Evolutionary conservation across 2,113 vertebrate species (phyloP), one percentile per base, ranked within the genome.

Genomic region (Elachura formosa): DNA sequence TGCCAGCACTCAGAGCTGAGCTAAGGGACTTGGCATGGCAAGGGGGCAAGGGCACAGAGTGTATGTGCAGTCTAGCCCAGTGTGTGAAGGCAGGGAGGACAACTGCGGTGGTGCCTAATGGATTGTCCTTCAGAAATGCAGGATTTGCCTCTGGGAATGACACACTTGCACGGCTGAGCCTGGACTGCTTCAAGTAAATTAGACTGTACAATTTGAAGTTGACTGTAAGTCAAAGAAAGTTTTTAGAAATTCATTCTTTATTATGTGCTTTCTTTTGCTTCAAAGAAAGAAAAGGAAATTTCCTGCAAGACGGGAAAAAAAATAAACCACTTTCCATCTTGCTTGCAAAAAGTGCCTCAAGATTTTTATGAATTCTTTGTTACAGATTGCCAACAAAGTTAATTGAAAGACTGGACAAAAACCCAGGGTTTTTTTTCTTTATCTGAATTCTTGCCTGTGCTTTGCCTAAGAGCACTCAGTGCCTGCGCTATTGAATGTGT

Each of bases 121-220:
- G 68, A 38, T n/a, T 77, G 78, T 91, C 71, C 40, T 91, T 95
- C 36, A 46, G 92, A 92, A 94, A 72, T 1, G 29, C 74, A 18
- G 24, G 2, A 0, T 77, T 96, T 86, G 78, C 95, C 87, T 74
- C 64, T 36, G 87, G 96, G 93, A 78, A 61, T 17, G 59, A 59
- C 1, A 29, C 51, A 26, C 31, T 79, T 49, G 19, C 69, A 45
- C 2, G 0, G 71, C 71, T 19, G 21, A 87, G 72, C 73, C 6
- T 10, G 61, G 72, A 94, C 55, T 51, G 73, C 94, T 96, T 69
- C 33, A 33, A 93, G 87, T 91, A 94, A 96, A 97, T 92, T 96
- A 92, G 87, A 82, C 84, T 93, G 82, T 87, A 71, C 96, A 77
- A 96, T 96, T 96, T 93, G 92, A 81, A 43, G 31, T 85, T 93